Percentiles rank a stretch among this genome's conserved stretches.
Evolutionary conservation across 2,113 vertebrate species (phyloP).

Genomic region (Vimba vimba): DNA sequence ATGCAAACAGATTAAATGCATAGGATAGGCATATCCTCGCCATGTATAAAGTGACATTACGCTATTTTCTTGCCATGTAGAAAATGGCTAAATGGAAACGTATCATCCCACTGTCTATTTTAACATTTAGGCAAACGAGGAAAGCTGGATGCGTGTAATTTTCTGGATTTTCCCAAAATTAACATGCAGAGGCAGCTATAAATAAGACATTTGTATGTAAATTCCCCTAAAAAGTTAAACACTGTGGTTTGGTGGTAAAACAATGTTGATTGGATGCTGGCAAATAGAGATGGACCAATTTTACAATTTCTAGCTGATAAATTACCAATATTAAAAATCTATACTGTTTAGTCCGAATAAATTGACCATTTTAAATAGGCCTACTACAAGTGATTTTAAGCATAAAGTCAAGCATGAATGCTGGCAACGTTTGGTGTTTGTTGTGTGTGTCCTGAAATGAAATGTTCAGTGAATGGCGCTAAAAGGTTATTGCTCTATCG

Average conservation of each 20-base stretch:
- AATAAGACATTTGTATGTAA: constrained; percentile 1
- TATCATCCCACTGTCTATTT: background rate
- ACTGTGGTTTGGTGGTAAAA: background rate
- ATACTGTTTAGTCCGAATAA: background rate
- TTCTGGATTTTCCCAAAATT: background rate
- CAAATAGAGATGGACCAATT: background rate
- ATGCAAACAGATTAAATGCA: constrained; percentile 46
- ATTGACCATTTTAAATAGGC: background rate
- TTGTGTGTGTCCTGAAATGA: background rate
- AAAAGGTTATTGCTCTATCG: background rate
- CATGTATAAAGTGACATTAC: constrained; percentile 37
- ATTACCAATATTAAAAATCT: background rate
- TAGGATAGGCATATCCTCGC: constrained; percentile 9
- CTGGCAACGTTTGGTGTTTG: background rate
- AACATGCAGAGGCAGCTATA: background rate
- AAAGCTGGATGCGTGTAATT: background rate
- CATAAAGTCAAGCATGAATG: no score
- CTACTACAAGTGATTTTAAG: background rate
- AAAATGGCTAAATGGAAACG: background rate
- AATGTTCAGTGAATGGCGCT: background rate
- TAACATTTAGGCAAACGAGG: constrained; percentile 1
- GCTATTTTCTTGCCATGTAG: constrained; percentile 16
- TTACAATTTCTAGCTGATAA: background rate
- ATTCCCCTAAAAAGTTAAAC: background rate
- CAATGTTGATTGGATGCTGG: background rate